Evolutionary conservation across 2,888 invertebrate genomes (phyloP).

Genomic region (Drosophila multiciliata): DNA sequence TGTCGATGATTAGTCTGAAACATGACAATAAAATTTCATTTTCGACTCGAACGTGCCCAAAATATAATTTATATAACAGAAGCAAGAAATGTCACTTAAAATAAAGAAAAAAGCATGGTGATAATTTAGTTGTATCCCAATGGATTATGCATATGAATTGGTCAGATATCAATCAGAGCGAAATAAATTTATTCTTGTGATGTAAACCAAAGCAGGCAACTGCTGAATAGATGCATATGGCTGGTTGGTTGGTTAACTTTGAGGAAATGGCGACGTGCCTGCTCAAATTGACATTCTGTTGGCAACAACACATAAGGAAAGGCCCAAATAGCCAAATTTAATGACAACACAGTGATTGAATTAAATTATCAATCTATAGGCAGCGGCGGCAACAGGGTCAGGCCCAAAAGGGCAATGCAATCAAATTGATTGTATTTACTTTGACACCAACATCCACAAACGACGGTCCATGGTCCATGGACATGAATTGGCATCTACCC

Average conservation of each 20-base stretch:
- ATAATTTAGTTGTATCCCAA: background rate
- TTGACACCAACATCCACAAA: slow-evolving; percentile 65
- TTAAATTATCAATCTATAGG: slow-evolving; percentile 76
- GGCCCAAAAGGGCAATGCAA: slow-evolving; percentile 56
- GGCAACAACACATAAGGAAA: slow-evolving; percentile 23
- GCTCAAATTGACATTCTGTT: slow-evolving; percentile 51
- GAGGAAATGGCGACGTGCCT: slow-evolving; percentile 42
- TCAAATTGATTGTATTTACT: slow-evolving; percentile 80
- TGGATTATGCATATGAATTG: slow-evolving; percentile 15
- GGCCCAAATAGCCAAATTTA: slow-evolving; percentile 60
- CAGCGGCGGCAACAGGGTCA: slow-evolving; percentile 56
- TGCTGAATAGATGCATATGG: slow-evolving; percentile 17
- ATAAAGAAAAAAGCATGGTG: background rate
- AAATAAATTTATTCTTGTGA: slow-evolving; percentile 7
- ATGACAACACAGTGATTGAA: slow-evolving; percentile 72
- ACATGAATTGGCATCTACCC: slow-evolving; percentile 13
- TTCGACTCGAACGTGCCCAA: slow-evolving; percentile 36
- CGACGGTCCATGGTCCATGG: slow-evolving; percentile 18
- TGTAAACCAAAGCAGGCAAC: slow-evolving; percentile 5
- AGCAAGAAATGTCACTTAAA: background rate
- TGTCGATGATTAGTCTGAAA: background rate
- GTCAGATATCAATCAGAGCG: slow-evolving; percentile 12
- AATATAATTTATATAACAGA: slow-evolving; percentile 36
- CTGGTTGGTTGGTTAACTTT: slow-evolving; percentile 11
- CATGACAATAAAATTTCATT: background rate